Evolutionary conservation across 1,140 invertebrate genomes (phyloP), one percentile per base, ranked within the genome.

Genomic region (Leguminivora glycinivorella): DNA sequence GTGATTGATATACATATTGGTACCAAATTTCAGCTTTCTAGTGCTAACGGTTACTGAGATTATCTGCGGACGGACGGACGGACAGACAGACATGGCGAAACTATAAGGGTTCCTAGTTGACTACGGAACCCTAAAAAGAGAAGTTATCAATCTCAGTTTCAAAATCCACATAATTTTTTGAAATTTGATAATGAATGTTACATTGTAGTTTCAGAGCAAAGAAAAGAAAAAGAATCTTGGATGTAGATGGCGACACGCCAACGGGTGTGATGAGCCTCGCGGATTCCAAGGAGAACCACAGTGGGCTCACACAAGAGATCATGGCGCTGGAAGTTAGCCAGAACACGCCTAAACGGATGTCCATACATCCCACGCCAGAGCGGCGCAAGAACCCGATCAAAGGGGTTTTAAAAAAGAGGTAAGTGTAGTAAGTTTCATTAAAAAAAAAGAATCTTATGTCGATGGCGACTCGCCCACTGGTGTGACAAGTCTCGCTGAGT

Each of bases 261-360:
- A 89, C 88, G 22, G 88, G 85, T 29, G 83, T 91, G 0, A 85
- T 82, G 2, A 89, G 85, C 72, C 77, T 91, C 10, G 52, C 72
- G 0, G 87, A 89, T 56, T 85, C 80, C 10, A 91, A 90, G 69
- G 84, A 88, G 38, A 88, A 88, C 34, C 92, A 92, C 75, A 95
- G 94, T 52, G 95, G 95, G 0, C 84, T 95, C 0, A 95, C 95
- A 0, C 94, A 95, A 75, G 95, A 96, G 82, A 95, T 96, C 22
- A 93, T 93, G 79, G 91, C 94, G 0, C 84, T 74, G 75, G 90
- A 92, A 63, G 74, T 92, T 14, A 89, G 82, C 25, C 91, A 93
- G 67, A 90, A 92, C 22, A 94, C 93, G 7, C 93, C 93, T 0
- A 94, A 94, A 73, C 88, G 93, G 29, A 93, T 93, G 71, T 75